Base-by-base conservation (phyloP, 2,888 invertebrate genomes). In the Eretmocerus hayati region DNA sequence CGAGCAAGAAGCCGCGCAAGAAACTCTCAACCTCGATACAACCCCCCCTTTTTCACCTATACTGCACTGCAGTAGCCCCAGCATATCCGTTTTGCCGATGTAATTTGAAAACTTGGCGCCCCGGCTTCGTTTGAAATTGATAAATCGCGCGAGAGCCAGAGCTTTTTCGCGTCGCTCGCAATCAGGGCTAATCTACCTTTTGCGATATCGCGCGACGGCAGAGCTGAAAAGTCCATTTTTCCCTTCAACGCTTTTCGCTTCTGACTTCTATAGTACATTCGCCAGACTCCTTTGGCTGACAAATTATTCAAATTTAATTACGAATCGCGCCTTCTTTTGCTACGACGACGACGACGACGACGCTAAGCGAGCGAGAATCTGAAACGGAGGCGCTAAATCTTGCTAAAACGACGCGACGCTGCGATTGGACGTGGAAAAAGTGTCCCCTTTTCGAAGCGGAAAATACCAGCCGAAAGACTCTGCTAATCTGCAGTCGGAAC, bases 21-120 rank as follows among this genome's bases (percentile, higher is more conserved):
- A n/a, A n/a, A n/a, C n/a, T n/a, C n/a, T n/a, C n/a, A n/a, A n/a
- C n/a, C n/a, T n/a, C n/a, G n/a, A n/a, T n/a, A n/a, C n/a, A n/a
- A n/a, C n/a, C n/a, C n/a, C n/a, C n/a, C n/a, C n/a, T n/a, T n/a
- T n/a, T n/a, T n/a, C n/a, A n/a, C n/a, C n/a, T n/a, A n/a, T n/a
- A n/a, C n/a, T n/a, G n/a, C n/a, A n/a, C n/a, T n/a, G n/a, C n/a
- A n/a, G n/a, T n/a, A n/a, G n/a, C n/a, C n/a, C n/a, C n/a, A n/a
- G n/a, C n/a, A n/a, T n/a, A n/a, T n/a, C n/a, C n/a, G n/a, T n/a
- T n/a, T n/a, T n/a, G 11, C 48, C 59, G 58, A 59, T 61, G 63
- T 64, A 65, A 66, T 66, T 66, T 66, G 63, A 66, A 65, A 66
- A 64, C 59, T 64, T 64, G 47, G 11, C 39, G 19, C 4, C 15